A percentile compares a stretch with the other conserved stretches of the same genome.
Evolutionary conservation across 1,140 invertebrate species (phyloP).

Genomic region (Drosophila eugracilis): DNA sequence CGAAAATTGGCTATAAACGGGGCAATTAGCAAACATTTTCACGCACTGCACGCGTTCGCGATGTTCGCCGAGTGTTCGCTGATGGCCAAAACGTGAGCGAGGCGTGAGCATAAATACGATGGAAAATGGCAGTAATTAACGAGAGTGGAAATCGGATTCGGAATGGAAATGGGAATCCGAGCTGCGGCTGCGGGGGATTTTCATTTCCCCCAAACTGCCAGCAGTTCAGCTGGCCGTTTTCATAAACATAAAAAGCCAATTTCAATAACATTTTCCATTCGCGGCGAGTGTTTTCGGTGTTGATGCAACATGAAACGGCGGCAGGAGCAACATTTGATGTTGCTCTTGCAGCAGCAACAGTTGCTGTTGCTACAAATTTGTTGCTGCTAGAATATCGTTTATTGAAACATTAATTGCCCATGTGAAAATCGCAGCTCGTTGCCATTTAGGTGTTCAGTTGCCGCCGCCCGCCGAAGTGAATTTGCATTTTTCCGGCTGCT

Average conservation of each 20-base stretch:
- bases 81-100: constrained; percentile 80
- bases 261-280: constrained; percentile 77
- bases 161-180: constrained; percentile 42
- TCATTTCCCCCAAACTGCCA: neutral
- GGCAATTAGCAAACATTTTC: constrained; percentile 78
- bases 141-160: constrained; percentile 47
- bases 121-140: constrained; percentile 81
- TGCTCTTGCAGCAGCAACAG: constrained; percentile 35
- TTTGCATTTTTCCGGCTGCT: constrained; percentile 48
- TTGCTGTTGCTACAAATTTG: constrained; percentile 75
- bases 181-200: neutral
- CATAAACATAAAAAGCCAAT: constrained; percentile 83
- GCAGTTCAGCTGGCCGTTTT: constrained; percentile 66
- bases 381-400: constrained; percentile 71
- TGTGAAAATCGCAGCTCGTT: constrained; percentile 68
- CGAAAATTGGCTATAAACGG: constrained; percentile 63
- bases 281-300: constrained; percentile 6
- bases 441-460: constrained; percentile 21
- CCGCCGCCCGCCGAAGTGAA: constrained; percentile 25
- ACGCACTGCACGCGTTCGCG: constrained; percentile 56
- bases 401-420: constrained; percentile 83
- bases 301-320: constrained; percentile 68
- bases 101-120: constrained; percentile 80
- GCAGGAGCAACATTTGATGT: constrained; percentile 37
- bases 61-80: constrained; percentile 37